Conservation (phyloP, 92 coral and sea anemone species). For the Zoanthus sociatus region DNA sequence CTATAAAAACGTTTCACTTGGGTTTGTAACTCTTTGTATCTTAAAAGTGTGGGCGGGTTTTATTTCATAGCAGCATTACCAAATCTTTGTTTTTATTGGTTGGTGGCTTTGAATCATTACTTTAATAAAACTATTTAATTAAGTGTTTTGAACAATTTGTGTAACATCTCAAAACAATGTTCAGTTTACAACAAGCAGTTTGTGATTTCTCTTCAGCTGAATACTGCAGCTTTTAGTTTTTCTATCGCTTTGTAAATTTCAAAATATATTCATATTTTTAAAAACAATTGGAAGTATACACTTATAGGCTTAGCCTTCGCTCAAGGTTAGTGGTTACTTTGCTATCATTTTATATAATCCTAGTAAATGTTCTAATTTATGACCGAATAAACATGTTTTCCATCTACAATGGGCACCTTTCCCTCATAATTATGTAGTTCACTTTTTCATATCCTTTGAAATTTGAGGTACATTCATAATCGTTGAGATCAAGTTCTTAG, state of each 20-base stretch:
- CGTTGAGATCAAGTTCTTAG: neutral
- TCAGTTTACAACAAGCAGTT: neutral
- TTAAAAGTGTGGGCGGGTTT: neutral
- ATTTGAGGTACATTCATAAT: neutral
- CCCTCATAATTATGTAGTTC: neutral
- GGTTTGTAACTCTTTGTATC: neutral
- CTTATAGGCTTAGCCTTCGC: no score
- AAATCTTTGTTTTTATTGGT: neutral
- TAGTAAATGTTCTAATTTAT: neutral
- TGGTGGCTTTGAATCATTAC: conserved; percentile 24
- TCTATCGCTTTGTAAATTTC: neutral
- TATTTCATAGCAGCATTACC: neutral
- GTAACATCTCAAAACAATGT: neutral
- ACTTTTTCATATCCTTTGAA: neutral
- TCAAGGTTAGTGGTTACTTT: neutral
- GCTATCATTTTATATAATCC: neutral
- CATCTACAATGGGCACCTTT: neutral
- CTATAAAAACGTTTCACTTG: neutral
- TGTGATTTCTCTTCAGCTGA: neutral
- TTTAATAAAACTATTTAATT: neutral
- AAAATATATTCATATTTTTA: neutral
- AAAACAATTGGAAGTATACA: neutral
- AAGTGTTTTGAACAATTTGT: conserved; percentile 11
- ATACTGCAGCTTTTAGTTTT: neutral
- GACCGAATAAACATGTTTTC: neutral